These are phyloP conservation scores for Geodia barretti DNA, from an alignment of 37 sponge, comb jelly and placozoan genomes.

Conservation along the genomic window DNA sequence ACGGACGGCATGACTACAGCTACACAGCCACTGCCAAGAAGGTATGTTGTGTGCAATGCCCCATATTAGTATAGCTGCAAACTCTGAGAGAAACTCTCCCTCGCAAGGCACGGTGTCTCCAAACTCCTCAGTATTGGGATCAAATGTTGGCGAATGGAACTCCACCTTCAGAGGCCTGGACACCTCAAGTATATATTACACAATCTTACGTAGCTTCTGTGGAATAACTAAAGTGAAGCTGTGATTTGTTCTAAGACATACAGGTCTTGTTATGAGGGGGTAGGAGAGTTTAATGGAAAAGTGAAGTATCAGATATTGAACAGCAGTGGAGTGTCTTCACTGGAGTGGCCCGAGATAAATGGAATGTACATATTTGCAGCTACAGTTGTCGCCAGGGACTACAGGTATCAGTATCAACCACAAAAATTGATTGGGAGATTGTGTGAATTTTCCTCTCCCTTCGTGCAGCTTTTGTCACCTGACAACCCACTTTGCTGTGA, in stretches of 20 bases:
- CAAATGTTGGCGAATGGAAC: slow-evolving; percentile 14
- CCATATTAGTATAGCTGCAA: not conserved
- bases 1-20: slow-evolving; percentile 22
- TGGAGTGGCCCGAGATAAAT: slow-evolving; percentile 19
- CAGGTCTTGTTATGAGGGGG: slow-evolving; percentile 11
- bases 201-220: not conserved
- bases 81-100: no score
- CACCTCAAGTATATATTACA: slow-evolving; percentile 22
- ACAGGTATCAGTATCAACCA: slow-evolving; percentile 9
- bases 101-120: slow-evolving; percentile 26
- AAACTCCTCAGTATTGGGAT: slow-evolving; percentile 17
- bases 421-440: not conserved
- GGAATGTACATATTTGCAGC: slow-evolving; percentile 34
- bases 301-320: slow-evolving; percentile 28
- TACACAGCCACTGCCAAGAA: slow-evolving; percentile 28
- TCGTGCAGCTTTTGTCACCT: slow-evolving; percentile 36
- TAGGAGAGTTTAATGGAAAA: not conserved
- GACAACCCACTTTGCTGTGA: slow-evolving; percentile 28
- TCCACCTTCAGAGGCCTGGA: slow-evolving; percentile 29
- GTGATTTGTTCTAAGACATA: slow-evolving; percentile 33
- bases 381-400: slow-evolving; percentile 25
- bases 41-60: not conserved
- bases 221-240: not conserved
- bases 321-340: slow-evolving; percentile 32
- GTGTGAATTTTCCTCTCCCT: no score